A percentile compares a stretch with the other conserved stretches of the same genome.
Conservation (phyloP, 2,113 vertebrate genomes). For the Oncorhynchus kisutch region DNA sequence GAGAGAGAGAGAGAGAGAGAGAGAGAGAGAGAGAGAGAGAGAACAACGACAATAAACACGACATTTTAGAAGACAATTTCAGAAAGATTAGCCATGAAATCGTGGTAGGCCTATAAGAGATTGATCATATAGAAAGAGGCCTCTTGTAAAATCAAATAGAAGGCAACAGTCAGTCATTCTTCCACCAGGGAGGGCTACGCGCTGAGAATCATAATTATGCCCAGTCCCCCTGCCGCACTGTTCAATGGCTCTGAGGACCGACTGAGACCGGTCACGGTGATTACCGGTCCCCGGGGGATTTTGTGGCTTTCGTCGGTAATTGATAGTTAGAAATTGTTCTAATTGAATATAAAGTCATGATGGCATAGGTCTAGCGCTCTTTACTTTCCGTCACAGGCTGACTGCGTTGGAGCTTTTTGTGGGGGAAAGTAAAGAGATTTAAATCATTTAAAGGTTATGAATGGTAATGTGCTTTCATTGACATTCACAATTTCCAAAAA, state of each 20-base stretch:
- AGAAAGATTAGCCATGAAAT: background rate
- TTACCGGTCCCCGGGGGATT: constrained; percentile 66
- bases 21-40: background rate
- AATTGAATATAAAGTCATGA: constrained; percentile 56
- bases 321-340: constrained; percentile 62
- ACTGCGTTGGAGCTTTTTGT: background rate
- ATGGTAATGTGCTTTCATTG: too few species aligned
- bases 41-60: background rate
- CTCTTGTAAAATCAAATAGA: constrained; percentile 61
- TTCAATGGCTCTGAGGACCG: background rate
- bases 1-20: too few species aligned
- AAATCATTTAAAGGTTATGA: too few species aligned
- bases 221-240: background rate
- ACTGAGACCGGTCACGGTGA: constrained; percentile 57
- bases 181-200: background rate
- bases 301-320: constrained; percentile 62
- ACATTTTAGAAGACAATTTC: background rate
- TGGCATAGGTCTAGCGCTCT: background rate
- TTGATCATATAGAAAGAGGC: background rate
- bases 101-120: background rate
- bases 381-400: background rate
- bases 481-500: too few species aligned
- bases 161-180: constrained; percentile 1
- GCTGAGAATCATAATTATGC: background rate
- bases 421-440: background rate